These are phyloP conservation scores for Brachystomella parvula DNA, from an alignment of 1,140 invertebrate genomes.

Conservation along the genomic window DNA sequence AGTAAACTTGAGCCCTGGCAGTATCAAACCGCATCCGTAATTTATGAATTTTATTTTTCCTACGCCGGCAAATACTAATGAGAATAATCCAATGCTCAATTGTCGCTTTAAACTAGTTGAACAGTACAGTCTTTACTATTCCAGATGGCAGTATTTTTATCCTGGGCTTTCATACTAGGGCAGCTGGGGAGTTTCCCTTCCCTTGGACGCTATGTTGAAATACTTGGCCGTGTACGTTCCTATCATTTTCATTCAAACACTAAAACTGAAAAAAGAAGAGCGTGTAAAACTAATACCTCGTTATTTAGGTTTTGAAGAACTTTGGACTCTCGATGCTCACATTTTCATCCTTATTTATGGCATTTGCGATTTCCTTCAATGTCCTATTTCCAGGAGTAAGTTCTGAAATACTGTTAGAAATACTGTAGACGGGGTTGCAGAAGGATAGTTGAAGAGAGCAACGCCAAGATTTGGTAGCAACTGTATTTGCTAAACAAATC, in stretches of 20 bases:
- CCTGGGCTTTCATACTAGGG: conserved; percentile 31
- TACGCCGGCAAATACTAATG: too few species aligned
- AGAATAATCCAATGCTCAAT: neutral
- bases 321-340: conserved; percentile 71
- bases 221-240: conserved; percentile 62
- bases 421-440: too few species aligned
- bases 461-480: too few species aligned
- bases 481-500: too few species aligned
- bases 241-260: neutral
- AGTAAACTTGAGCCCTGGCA: conserved; percentile 22
- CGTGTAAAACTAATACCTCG: neutral
- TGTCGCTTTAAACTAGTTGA: conserved; percentile 48
- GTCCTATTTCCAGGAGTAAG: conserved; percentile 56
- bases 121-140: conserved; percentile 61
- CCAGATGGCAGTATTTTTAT: conserved; percentile 31
- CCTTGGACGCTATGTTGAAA: conserved; percentile 73
- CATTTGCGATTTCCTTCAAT: conserved; percentile 65
- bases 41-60: too few species aligned
- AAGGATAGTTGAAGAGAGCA: too few species aligned
- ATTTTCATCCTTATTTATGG: conserved; percentile 68
- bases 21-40: conserved; percentile 33
- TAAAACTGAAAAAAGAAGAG: neutral
- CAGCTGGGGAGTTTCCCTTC: conserved; percentile 67
- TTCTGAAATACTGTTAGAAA: neutral
- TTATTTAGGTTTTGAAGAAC: conserved; percentile 52